Base-by-base conservation (phyloP, 1,140 invertebrate species). In the Apis dorsata region DNA sequence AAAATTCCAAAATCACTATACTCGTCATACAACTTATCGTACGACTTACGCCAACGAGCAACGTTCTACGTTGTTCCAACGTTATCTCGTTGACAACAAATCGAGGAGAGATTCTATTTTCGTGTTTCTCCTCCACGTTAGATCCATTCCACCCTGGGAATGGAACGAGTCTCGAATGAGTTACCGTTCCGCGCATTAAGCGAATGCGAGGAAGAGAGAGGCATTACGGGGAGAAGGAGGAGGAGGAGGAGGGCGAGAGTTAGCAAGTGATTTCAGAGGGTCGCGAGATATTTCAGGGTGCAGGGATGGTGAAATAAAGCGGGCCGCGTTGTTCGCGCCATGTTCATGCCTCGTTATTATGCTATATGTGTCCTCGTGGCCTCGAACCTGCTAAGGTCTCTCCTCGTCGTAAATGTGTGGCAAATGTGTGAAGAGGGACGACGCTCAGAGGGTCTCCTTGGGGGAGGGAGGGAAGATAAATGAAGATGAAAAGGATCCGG, bases 291-390 rank as follows among this genome's bases (percentile, higher is more conserved):
- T 87, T 87, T 84, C 85, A 87, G 81, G 62, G 73, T 73, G 66
- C 77, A 76, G 85, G 62, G 73, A 87, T 77, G 77, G 81, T 84
- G 86, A 87, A 87, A 87, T 87, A 87, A 87, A 87, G 86, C 85
- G 81, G 62, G 73, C 81, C 85, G 86, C 79, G 86, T 84, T 87
- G 85, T 74, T 72, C 86, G 2, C 34, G 34, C 34, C 4, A 44
- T 77, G 86, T 87, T 87, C 81, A 87, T 84, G 85, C 81, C 86
- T 87, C 86, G 85, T 87, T 86, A 86, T 87, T 87, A 87, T 87
- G 82, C 86, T 84, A 81, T 84, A 84, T 85, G 85, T 78, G 86
- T 87, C 86, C 85, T 73, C 77, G 85, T 78, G 86, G 86, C 86
- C 85, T 73, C 81, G 81, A 70, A 49, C 81, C 77, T 84, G 59